Base-by-base conservation (phyloP, 37 sponge, comb jelly and placozoan species). In the Tethya wilhelma region DNA sequence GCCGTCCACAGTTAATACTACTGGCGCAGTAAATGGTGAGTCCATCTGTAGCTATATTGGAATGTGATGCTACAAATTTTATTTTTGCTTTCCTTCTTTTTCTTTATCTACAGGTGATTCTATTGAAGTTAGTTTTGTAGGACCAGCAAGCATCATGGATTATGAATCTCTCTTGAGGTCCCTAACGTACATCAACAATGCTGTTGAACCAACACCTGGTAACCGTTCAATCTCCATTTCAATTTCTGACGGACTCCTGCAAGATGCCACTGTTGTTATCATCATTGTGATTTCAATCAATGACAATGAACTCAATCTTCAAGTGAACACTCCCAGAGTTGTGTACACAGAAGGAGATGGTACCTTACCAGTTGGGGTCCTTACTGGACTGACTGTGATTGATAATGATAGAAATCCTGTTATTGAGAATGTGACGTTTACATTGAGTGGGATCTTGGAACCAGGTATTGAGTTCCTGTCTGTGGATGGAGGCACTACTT, bases 201-300 rank as follows among this genome's bases (percentile, higher is more conserved):
- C 36, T n/a, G 42, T 26, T 46, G 89, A 88, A 37, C 78, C 83
- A 1, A 62, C 39, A 2, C 83, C 89, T 22, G 83, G 77, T 22
- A 67, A 64, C 26, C 64, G 53, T 39, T 36, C 69, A 29, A 86
- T 63, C 37, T 44, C 64, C 37, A 44, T 86, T 8, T 60, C 60
- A 5, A 56, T 84, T 38, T 75, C 34, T 28, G 90, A 89, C 66
- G 90, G 85, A 4, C 31, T 73, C 32, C 78, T 70, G 41, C 60
- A 71, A 40, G 57, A 78, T 25, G 25, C 60, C 25, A 63, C 84
- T 23, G 66, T 38, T n/a, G 56, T 55, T 2, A 60, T 64, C 34
- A 53, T 90, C 1, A 30, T 36, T 11, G 69, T 90, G 2, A 39
- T 69, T 11, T 43, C 56, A 1, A 25, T 66, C 30, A 85, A 90